These are phyloP conservation scores for Ichneumoninae sp. DNA, from an alignment of 2,888 invertebrate species.

Conservation along the genomic window DNA sequence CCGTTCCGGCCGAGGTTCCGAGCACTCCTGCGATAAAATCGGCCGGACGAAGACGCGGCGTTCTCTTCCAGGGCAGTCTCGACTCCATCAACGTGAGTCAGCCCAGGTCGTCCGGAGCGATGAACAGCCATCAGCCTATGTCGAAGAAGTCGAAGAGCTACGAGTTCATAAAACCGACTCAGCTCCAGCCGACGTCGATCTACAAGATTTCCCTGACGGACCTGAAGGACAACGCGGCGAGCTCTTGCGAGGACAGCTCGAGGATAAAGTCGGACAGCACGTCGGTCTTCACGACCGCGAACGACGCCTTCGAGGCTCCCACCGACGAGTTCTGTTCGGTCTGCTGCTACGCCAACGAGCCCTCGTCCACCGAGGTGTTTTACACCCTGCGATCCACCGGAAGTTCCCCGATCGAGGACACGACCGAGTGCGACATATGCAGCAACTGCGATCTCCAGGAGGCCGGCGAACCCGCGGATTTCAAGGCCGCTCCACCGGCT, in stretches of 20 bases:
- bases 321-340: conserved; percentile 81
- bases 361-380: conserved; percentile 75
- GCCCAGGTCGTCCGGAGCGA: conserved; percentile 54
- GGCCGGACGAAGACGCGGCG: conserved; percentile 58
- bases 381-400: conserved; percentile 78
- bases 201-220: conserved; percentile 68
- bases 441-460: conserved; percentile 77
- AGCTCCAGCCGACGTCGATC: conserved; percentile 58
- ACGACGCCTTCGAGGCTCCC: conserved; percentile 70
- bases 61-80: conserved; percentile 74
- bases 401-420: conserved; percentile 80
- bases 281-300: conserved; percentile 74
- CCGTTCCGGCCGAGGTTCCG: background rate
- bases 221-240: conserved; percentile 63
- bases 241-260: conserved; percentile 73
- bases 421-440: conserved; percentile 82
- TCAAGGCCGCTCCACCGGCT: conserved; percentile 38
- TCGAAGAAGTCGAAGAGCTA: conserved; percentile 82
- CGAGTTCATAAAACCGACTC: conserved; percentile 78
- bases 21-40: conserved; percentile 7
- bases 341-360: conserved; percentile 78
- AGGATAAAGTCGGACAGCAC: conserved; percentile 74
- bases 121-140: conserved; percentile 68
- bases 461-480: conserved; percentile 52
- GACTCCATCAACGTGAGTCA: conserved; percentile 75